These are phyloP conservation scores for Drosophila bunnanda DNA, from an alignment of 2,888 invertebrate genomes.

Conservation along the genomic window DNA sequence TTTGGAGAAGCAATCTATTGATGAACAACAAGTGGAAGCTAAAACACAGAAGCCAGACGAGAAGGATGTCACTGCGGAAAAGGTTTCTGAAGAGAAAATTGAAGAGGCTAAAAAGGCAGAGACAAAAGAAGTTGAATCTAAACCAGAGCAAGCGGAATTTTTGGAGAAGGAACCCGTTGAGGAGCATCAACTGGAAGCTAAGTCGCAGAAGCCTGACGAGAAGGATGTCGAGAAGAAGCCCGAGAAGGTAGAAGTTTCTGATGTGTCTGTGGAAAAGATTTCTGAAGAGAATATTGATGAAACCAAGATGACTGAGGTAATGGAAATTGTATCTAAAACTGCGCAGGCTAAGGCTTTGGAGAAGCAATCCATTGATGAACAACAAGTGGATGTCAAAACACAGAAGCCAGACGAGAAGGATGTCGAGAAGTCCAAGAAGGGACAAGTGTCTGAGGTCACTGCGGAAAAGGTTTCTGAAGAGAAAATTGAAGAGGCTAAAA, in stretches of 20 bases:
- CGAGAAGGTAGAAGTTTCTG: conserved; percentile 21
- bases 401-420: conserved; percentile 9
- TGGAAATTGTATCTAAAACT: too few species aligned
- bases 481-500: not conserved
- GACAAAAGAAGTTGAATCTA: not conserved
- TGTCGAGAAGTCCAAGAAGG: too few species aligned
- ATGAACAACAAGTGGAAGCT: not conserved
- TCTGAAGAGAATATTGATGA: conserved; percentile 15
- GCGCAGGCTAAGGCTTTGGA: not conserved
- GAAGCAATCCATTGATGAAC: not conserved
- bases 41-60: not conserved
- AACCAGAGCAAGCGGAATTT: not conserved
- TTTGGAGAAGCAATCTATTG: conserved; percentile 1
- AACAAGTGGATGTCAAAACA: not conserved
- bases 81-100: conserved; percentile 3
- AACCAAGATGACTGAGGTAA: too few species aligned
- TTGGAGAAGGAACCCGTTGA: conserved; percentile 13
- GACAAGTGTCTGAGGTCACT: conserved; percentile 18
- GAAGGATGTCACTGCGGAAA: conserved; percentile 5
- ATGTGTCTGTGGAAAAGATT: conserved; percentile 52
- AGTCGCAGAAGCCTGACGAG: conserved; percentile 31
- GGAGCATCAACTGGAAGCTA: conserved; percentile 20
- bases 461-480: conserved; percentile 10
- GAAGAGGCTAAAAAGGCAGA: conserved; percentile 40
- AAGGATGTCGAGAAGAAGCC: not conserved